Evolutionary conservation across 2,113 vertebrate genomes (phyloP).

Genomic region (Dendropsophus ebraccatus): DNA sequence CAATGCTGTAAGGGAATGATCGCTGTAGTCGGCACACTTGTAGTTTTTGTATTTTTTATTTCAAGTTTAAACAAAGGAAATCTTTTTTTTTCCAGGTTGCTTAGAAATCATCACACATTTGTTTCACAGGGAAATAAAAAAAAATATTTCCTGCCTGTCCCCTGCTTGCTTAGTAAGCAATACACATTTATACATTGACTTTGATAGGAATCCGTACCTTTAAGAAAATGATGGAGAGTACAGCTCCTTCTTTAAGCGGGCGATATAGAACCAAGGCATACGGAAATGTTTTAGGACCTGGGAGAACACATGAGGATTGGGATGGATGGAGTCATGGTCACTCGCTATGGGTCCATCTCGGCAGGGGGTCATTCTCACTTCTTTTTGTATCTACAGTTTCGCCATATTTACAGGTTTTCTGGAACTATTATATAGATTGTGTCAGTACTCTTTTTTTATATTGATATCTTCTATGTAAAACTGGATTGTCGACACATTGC

Average conservation of each 20-base stretch:
- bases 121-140: conserved; percentile 10
- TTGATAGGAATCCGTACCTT: neutral
- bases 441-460: neutral
- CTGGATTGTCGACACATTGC: neutral
- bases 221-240: neutral
- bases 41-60: conserved; percentile 16
- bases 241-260: neutral
- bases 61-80: conserved; percentile 36
- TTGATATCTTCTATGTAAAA: too few relatives aligned
- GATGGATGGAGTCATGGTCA: neutral
- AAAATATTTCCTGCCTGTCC: neutral
- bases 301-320: neutral
- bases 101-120: conserved; percentile 33
- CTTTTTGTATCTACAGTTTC: neutral
- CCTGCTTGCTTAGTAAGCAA: neutral
- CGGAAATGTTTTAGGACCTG: too few relatives aligned
- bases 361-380: neutral
- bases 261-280: neutral
- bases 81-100: neutral
- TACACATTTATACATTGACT: neutral
- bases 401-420: neutral
- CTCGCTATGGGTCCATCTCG: neutral
- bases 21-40: neutral
- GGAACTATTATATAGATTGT: neutral
- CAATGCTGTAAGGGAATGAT: neutral